Conservation (phyloP, 1,140 invertebrate genomes). For the Vanessa atalanta region DNA sequence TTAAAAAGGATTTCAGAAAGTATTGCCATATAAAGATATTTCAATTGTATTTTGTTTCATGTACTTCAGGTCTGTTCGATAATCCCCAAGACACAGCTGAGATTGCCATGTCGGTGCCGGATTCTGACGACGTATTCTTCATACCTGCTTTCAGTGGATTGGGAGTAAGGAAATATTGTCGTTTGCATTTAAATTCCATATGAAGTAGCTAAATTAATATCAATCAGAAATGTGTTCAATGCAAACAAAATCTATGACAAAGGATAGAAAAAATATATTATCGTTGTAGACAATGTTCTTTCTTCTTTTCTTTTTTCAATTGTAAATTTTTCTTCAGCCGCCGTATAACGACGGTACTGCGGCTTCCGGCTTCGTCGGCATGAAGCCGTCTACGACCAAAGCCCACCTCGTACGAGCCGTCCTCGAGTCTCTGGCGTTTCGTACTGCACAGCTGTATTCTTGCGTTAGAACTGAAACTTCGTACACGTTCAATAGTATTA, state of each 20-base stretch:
- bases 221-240: no score
- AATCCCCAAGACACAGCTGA: constrained; percentile 85
- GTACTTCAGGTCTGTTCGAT: constrained; percentile 84
- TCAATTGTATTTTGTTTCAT: constrained; percentile 46
- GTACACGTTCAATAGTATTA: constrained; percentile 82
- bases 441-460: constrained; percentile 88
- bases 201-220: no score
- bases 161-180: constrained; percentile 82
- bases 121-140: constrained; percentile 92
- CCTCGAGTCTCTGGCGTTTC: constrained; percentile 93
- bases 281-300: no score
- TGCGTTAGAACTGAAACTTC: constrained; percentile 85
- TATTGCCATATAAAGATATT: not conserved
- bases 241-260: no score
- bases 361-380: constrained; percentile 91
- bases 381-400: constrained; percentile 89
- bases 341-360: constrained; percentile 93
- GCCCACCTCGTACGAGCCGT: constrained; percentile 91
- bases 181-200: not conserved
- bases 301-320: no score
- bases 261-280: no score
- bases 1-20: no score
- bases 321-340: constrained; percentile 81
- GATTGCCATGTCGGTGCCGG: constrained; percentile 87
- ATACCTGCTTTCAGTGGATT: constrained; percentile 95